These are phyloP conservation scores for Apus apus DNA, from an alignment of 2,113 vertebrate genomes.

Conservation along the genomic window DNA sequence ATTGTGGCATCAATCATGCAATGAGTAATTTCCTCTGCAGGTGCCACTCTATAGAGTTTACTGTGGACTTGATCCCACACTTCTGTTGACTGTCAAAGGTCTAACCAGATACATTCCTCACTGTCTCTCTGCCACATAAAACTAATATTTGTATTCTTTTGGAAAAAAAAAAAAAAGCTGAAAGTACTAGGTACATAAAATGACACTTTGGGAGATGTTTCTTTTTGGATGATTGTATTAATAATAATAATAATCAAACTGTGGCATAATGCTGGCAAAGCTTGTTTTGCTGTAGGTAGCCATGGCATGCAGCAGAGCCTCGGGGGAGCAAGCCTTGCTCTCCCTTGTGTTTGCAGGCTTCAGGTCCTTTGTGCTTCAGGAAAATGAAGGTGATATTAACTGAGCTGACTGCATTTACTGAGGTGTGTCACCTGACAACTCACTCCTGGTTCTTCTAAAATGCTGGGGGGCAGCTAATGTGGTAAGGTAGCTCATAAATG, in stretches of 20 bases:
- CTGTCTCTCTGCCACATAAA: background rate
- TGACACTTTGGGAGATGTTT: background rate
- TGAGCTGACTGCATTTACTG: background rate
- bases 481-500: background rate
- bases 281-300: background rate
- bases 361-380: background rate
- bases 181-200: background rate
- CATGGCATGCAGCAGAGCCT: background rate
- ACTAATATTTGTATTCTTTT: background rate
- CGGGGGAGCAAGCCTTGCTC: accelerated
- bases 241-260: background rate
- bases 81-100: slow-evolving; percentile 46
- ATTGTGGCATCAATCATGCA: slow-evolving; percentile 54
- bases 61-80: slow-evolving; percentile 27
- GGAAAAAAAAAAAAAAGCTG: background rate
- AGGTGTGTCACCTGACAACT: background rate
- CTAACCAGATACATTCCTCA: slow-evolving; percentile 1
- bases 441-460: background rate
- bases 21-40: slow-evolving; percentile 55
- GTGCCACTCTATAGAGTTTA: slow-evolving; percentile 50
- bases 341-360: background rate
- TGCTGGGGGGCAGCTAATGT: background rate
- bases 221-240: background rate
- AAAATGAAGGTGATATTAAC: slow-evolving; percentile 7
- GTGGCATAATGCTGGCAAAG: background rate